Evolutionary conservation across 2,113 vertebrate genomes (phyloP).

Genomic region (Lagopus leucura): DNA sequence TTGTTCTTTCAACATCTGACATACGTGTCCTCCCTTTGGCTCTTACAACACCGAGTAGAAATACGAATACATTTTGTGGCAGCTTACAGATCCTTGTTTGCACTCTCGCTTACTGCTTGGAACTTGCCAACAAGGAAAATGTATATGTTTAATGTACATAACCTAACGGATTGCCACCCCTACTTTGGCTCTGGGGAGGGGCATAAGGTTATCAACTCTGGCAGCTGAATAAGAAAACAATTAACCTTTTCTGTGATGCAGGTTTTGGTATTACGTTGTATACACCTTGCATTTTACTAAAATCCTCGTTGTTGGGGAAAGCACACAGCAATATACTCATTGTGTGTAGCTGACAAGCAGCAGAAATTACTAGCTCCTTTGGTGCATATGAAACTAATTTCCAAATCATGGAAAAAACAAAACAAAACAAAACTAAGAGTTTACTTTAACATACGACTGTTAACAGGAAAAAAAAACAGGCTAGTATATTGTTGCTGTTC

Average conservation of each 20-base stretch:
- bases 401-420: slow-evolving; percentile 61
- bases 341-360: slow-evolving; percentile 73
- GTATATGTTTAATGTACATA: slow-evolving; percentile 65
- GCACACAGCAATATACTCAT: slow-evolving; percentile 87
- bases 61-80: slow-evolving; percentile 67
- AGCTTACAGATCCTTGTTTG: slow-evolving; percentile 74
- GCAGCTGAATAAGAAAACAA: slow-evolving; percentile 73
- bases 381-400: slow-evolving; percentile 84
- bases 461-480: slow-evolving; percentile 77
- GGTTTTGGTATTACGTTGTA: slow-evolving; percentile 68
- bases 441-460: slow-evolving; percentile 77
- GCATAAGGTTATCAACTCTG: slow-evolving; percentile 60
- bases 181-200: slow-evolving; percentile 50
- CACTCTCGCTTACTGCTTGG: slow-evolving; percentile 73
- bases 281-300: slow-evolving; percentile 69
- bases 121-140: slow-evolving; percentile 78
- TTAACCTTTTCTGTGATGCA: slow-evolving; percentile 65
- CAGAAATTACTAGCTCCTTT: slow-evolving; percentile 76
- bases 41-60: slow-evolving; percentile 65
- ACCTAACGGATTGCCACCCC: slow-evolving; percentile 48
- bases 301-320: slow-evolving; percentile 64
- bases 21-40: slow-evolving; percentile 63
- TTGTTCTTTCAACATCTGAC: slow-evolving; percentile 66
- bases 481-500: slow-evolving; percentile 77
- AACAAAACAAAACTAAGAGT: slow-evolving; percentile 22